A percentile compares a stretch with the other conserved stretches of the same genome.
Conservation (phyloP, 2,797 vertebrate species). For the Phataginus tricuspis region DNA sequence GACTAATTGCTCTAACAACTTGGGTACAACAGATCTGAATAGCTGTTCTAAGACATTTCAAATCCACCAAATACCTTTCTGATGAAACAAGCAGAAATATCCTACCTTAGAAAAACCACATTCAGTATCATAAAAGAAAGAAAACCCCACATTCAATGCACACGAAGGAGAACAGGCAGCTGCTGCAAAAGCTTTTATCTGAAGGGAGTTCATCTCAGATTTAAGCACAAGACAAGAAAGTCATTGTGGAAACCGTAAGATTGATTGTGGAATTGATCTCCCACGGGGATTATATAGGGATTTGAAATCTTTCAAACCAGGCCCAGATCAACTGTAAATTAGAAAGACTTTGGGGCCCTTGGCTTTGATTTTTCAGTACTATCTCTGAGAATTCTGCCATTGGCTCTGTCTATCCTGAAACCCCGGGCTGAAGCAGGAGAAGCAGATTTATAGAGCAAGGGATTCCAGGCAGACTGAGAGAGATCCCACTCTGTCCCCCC, state of each 20-base stretch:
- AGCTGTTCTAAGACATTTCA: slow-evolving; percentile 31
- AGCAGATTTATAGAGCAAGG: slow-evolving; percentile 52
- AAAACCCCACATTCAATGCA: slow-evolving; percentile 47
- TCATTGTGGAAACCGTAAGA: slow-evolving; percentile 75
- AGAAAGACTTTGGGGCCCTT: slow-evolving; percentile 48
- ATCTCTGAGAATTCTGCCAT: slow-evolving; percentile 56
- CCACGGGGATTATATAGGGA: slow-evolving; percentile 83
- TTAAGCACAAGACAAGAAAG: slow-evolving; percentile 74
- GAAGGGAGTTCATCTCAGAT: slow-evolving; percentile 71
- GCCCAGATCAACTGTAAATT: slow-evolving; percentile 72
- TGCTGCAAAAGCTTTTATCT: slow-evolving; percentile 67
- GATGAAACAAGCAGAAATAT: slow-evolving; percentile 54
- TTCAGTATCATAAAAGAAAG: background rate
- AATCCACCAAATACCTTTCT: slow-evolving; percentile 47
- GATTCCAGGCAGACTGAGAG: background rate
- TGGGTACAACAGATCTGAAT: background rate
- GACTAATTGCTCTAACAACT: slow-evolving; percentile 48
- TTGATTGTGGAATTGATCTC: slow-evolving; percentile 81
- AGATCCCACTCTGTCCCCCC: background rate
- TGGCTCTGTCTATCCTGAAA: slow-evolving; percentile 11
- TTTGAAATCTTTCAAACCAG: slow-evolving; percentile 78
- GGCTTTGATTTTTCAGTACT: slow-evolving; percentile 60
- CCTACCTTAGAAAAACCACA: slow-evolving; percentile 62
- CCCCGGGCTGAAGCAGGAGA: background rate
- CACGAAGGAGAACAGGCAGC: slow-evolving; percentile 60